Conservation (phyloP, 2,113 vertebrate genomes). For the Pteropus alecto region DNA sequence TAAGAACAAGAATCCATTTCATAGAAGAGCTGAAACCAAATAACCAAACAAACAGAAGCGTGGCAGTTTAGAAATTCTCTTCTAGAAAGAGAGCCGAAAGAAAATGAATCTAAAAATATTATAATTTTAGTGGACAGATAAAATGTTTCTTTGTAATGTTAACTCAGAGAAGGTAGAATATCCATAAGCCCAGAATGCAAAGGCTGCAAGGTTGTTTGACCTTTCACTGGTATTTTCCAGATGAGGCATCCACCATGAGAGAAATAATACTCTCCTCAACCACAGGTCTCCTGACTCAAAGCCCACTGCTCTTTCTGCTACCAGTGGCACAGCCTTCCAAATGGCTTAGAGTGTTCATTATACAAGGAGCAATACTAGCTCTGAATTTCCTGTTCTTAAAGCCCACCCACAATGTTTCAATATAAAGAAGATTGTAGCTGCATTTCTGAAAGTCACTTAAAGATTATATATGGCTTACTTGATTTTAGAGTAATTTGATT, state of each 20-base stretch:
- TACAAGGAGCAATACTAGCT: background rate
- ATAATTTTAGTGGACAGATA: background rate
- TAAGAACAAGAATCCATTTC: slow-evolving; percentile 10
- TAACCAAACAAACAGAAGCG: background rate
- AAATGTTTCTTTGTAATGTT: background rate
- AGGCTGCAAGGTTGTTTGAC: background rate
- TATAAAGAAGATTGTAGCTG: background rate
- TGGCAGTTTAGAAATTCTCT: background rate
- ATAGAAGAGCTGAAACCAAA: background rate
- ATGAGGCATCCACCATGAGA: background rate
- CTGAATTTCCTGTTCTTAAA: background rate
- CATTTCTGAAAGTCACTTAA: background rate
- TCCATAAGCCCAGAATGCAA: background rate
- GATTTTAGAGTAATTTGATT: slow-evolving; percentile 6
- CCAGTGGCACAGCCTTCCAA: background rate
- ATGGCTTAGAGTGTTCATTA: background rate
- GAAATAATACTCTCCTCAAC: background rate
- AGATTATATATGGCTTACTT: background rate
- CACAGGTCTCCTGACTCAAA: background rate
- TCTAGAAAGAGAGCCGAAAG: background rate
- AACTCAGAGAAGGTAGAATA: background rate
- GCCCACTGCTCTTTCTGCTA: background rate
- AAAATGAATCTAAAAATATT: background rate
- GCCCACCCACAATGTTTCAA: background rate
- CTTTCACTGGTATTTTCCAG: background rate